Evolutionary conservation across 2,888 invertebrate species (phyloP).

Genomic region (Microctonus hyperodae): DNA sequence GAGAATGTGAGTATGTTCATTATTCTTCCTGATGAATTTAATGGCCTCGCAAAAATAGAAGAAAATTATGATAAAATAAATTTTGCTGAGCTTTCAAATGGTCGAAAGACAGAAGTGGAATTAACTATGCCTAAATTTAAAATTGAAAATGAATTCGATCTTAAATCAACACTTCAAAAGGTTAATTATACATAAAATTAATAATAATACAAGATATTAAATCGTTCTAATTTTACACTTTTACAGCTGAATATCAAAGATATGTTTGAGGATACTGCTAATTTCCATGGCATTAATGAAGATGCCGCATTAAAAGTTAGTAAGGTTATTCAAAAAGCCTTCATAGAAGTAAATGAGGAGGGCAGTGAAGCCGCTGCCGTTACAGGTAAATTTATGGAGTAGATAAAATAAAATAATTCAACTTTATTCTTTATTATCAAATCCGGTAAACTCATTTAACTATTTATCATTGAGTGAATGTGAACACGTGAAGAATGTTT

Average conservation of each 20-base stretch:
- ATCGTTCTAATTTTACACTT: constrained; percentile 18
- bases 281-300: constrained; percentile 71
- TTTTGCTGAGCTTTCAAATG: background rate
- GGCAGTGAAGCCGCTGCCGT: constrained; percentile 84
- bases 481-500: background rate
- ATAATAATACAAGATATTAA: background rate
- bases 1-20: constrained; percentile 29
- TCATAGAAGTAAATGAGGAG: constrained; percentile 82
- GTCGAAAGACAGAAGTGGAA: background rate
- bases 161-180: background rate
- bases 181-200: constrained; percentile 1
- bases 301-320: constrained; percentile 68
- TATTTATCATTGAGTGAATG: background rate
- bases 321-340: constrained; percentile 79
- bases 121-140: constrained; percentile 29
- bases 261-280: constrained; percentile 69
- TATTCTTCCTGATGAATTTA: constrained; percentile 23
- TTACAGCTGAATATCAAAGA: constrained; percentile 72
- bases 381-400: constrained; percentile 68
- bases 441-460: background rate
- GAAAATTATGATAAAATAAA: constrained; percentile 3
- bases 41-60: constrained; percentile 14
- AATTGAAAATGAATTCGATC: constrained; percentile 10
- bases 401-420: background rate
- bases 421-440: background rate